Evolutionary conservation across 2,113 vertebrate genomes (phyloP).

Genomic region (Erythrocebus patas): DNA sequence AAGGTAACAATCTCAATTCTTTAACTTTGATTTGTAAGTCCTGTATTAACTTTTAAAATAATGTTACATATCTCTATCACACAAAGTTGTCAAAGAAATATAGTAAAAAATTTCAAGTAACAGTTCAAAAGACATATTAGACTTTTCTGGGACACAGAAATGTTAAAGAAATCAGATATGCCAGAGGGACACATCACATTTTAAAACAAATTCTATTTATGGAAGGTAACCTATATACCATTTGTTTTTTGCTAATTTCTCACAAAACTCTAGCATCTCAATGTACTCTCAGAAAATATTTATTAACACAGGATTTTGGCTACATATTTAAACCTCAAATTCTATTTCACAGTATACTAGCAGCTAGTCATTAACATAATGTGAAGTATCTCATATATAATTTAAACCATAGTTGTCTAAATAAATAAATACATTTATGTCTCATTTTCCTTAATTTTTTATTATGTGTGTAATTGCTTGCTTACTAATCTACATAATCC

Average conservation of each 20-base stretch:
- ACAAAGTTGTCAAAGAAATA: conserved; percentile 16
- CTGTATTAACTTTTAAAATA: not conserved
- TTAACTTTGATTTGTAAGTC: not conserved
- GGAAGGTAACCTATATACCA: conserved; percentile 36
- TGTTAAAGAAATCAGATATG: conserved; percentile 41
- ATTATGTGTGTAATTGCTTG: conserved; percentile 4
- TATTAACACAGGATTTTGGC: conserved; percentile 21
- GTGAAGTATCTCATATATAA: conserved; percentile 49
- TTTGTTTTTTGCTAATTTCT: not conserved
- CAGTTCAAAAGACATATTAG: not conserved
- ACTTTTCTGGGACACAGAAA: conserved; percentile 68
- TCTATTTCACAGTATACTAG: conserved; percentile 20
- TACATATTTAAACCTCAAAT: conserved; percentile 48
- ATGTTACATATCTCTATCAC: not conserved
- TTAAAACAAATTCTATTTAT: conserved; percentile 64
- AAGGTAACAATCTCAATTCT: not conserved
- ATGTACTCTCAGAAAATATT: not conserved
- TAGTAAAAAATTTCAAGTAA: conserved; percentile 40
- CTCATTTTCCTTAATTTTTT: not conserved
- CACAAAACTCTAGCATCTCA: not conserved
- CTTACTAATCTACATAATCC: conserved; percentile 38
- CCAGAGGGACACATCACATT: conserved; percentile 18
- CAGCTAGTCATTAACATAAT: conserved; percentile 41
- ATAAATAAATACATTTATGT: conserved; percentile 7
- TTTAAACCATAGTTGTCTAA: conserved; percentile 63